Percentiles rank a stretch among this genome's conserved stretches.
Conservation (phyloP, 2,113 vertebrate genomes). For the Thunnus thynnus region DNA sequence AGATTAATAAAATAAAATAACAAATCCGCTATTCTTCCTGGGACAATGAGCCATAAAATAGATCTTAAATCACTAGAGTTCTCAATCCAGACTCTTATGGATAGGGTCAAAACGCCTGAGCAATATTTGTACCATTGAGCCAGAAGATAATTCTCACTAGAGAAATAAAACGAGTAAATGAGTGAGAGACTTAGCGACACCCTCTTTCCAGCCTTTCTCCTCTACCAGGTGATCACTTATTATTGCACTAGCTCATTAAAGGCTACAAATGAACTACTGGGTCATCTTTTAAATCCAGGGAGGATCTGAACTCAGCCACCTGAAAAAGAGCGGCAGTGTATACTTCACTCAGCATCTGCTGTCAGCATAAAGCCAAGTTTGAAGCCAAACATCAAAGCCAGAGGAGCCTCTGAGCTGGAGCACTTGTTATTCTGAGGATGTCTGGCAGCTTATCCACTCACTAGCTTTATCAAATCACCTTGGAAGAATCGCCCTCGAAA, state of each 20-base stretch:
- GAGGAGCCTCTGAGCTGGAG: slow-evolving; percentile 71
- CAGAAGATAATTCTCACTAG: slow-evolving; percentile 21
- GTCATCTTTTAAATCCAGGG: slow-evolving; percentile 57
- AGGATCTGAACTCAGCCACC: slow-evolving; percentile 56
- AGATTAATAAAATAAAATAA: slow-evolving; percentile 2
- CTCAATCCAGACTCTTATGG: slow-evolving; percentile 25
- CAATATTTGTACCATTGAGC: slow-evolving; percentile 43
- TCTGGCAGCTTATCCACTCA: slow-evolving; percentile 78
- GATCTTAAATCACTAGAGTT: slow-evolving; percentile 40
- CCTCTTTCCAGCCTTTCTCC: slow-evolving; percentile 24
- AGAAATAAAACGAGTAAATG: slow-evolving; percentile 26
- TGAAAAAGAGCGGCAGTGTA: slow-evolving; percentile 58
- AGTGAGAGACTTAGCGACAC: slow-evolving; percentile 22
- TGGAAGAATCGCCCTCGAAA: slow-evolving; percentile 76
- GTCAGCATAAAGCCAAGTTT: slow-evolving; percentile 80
- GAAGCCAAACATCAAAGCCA: slow-evolving; percentile 80
- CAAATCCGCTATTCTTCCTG: slow-evolving; percentile 48
- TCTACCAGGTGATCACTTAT: slow-evolving; percentile 48
- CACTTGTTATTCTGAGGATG: slow-evolving; percentile 82
- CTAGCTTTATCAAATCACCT: slow-evolving; percentile 81
- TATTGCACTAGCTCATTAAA: slow-evolving; percentile 51
- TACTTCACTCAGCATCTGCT: slow-evolving; percentile 78
- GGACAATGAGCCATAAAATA: slow-evolving; percentile 65
- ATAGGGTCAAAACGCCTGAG: slow-evolving; percentile 35
- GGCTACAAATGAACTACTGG: slow-evolving; percentile 53